Evolutionary conservation across 2,113 vertebrate species (phyloP).

Genomic region (Perca flavescens): DNA sequence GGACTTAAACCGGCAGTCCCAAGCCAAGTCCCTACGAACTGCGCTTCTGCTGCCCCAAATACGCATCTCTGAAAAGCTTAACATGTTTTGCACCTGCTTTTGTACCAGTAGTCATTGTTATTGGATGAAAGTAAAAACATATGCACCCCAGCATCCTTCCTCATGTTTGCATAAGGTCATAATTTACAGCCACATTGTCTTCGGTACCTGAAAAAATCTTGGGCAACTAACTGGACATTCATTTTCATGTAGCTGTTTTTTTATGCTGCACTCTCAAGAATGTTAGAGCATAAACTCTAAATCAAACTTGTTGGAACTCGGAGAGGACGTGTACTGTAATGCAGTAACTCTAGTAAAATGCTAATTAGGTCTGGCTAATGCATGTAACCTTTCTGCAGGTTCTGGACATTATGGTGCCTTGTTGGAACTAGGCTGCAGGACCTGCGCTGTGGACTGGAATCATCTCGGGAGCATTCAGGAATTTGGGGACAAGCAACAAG

Average conservation of each 20-base stretch:
- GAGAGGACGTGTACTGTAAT: neutral
- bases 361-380: neutral
- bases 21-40: too few species aligned
- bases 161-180: neutral
- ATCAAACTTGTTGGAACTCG: neutral
- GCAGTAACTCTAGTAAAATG: neutral
- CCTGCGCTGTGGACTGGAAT: slow-evolving; percentile 62
- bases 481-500: slow-evolving; percentile 45
- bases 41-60: too few species aligned
- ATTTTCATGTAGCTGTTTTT: neutral
- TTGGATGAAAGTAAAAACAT: neutral
- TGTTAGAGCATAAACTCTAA: neutral
- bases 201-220: neutral
- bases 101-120: too few species aligned
- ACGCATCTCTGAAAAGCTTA: neutral
- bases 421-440: slow-evolving; percentile 26
- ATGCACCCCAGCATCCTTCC: too few species aligned
- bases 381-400: slow-evolving; percentile 41
- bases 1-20: too few species aligned
- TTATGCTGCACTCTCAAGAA: neutral
- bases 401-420: slow-evolving; percentile 44
- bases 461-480: slow-evolving; percentile 57
- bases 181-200: neutral
- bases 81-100: neutral
- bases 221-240: neutral